Conservation (phyloP, 2,797 vertebrate genomes). For the Aphelocoma californica region DNA sequence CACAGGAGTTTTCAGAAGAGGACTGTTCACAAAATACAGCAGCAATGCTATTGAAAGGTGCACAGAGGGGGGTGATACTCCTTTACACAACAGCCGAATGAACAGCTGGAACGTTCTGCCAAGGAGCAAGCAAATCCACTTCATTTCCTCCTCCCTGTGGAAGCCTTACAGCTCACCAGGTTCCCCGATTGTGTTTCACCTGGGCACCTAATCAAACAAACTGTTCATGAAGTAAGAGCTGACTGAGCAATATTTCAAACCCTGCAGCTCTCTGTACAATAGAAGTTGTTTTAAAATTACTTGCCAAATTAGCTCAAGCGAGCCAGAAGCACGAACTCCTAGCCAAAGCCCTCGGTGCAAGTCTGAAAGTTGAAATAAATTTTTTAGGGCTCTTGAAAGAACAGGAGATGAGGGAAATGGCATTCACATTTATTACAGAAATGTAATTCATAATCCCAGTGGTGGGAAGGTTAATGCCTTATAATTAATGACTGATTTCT, state of each 20-base stretch:
- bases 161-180: conserved; percentile 35
- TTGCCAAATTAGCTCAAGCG: conserved; percentile 35
- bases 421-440: conserved; percentile 34
- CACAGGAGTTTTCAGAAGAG: neutral
- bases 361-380: conserved; percentile 43
- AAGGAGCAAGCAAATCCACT: conserved; percentile 3
- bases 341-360: conserved; percentile 32
- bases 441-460: conserved; percentile 17
- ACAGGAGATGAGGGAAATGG: conserved; percentile 14
- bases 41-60: neutral
- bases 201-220: conserved; percentile 42
- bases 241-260: conserved; percentile 45
- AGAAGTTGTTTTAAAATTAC: conserved; percentile 48
- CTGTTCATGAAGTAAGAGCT: conserved; percentile 31
- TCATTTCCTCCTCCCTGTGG: neutral
- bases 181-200: conserved; percentile 2
- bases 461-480: neutral
- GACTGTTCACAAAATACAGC: neutral
- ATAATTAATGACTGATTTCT: neutral
- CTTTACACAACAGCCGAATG: neutral
- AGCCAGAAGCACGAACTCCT: conserved; percentile 31
- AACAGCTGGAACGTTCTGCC: neutral
- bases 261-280: neutral
- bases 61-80: neutral
- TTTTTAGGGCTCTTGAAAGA: conserved; percentile 21